These are phyloP conservation scores for Circaetus cinerascens DNA, from an alignment of 2,113 vertebrate genomes.

Conservation along the genomic window DNA sequence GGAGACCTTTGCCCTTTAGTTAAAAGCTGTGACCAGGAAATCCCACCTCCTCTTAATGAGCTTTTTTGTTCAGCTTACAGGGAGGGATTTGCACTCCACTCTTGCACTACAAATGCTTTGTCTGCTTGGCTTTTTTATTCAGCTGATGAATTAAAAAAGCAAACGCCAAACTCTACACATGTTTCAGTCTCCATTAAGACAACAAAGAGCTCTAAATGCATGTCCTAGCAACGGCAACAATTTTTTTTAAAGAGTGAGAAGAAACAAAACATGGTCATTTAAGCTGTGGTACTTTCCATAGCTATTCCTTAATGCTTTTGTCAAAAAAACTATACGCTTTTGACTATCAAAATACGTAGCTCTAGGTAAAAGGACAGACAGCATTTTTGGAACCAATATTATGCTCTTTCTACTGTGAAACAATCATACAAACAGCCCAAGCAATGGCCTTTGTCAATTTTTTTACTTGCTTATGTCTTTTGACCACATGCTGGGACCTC, in stretches of 20 bases:
- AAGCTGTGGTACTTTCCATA: not conserved
- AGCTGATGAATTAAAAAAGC: conserved; percentile 72
- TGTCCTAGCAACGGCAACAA: conserved; percentile 26
- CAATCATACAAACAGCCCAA: not conserved
- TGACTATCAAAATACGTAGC: not conserved
- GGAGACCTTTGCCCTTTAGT: conserved; percentile 76
- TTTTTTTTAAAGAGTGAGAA: not conserved
- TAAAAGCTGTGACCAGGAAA: conserved; percentile 79
- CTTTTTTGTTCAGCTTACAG: conserved; percentile 71
- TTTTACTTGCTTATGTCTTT: conserved; percentile 22
- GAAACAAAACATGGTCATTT: conserved; percentile 23
- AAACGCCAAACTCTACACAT: conserved; percentile 53
- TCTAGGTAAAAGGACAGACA: conserved; percentile 9
- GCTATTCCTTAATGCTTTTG: not conserved
- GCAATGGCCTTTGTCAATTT: not conserved
- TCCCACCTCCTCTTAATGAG: conserved; percentile 76
- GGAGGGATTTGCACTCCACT: conserved; percentile 61
- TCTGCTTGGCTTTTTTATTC: conserved; percentile 67
- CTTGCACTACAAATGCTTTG: conserved; percentile 70
- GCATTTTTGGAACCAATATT: not conserved
- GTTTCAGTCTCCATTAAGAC: conserved; percentile 73
- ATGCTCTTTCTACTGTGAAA: conserved; percentile 12
- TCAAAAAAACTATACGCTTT: not conserved
- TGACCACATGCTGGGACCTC: conserved; percentile 14
- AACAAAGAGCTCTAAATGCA: conserved; percentile 71